Evolutionary conservation across 2,797 vertebrate genomes (phyloP), one percentile per base, ranked within the genome.

Genomic region (Arctocebus calabarensis): DNA sequence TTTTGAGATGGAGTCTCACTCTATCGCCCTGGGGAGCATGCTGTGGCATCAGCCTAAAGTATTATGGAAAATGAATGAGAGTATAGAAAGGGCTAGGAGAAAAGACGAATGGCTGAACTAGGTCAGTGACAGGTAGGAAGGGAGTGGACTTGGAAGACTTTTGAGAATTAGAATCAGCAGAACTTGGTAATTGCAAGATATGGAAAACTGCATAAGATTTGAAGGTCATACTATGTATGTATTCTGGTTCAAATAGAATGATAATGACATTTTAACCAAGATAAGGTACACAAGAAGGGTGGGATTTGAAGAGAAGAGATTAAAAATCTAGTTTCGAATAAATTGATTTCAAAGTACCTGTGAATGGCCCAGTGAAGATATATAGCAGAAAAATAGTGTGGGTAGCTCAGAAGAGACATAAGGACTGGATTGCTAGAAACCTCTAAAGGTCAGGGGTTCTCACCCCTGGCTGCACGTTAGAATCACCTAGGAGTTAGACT

Each of bases 211-310:
- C 71, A 37, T 88, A 83, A 89, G 29, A 84, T 59, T 68, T 93
- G 3, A 71, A 37, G n/a, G 77, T 81, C 4, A 32, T 2, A 84
- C 27, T 9, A n/a, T 23, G 75, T 90, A n/a, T 20, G 71, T 88
- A 92, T 90, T 66, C 32, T 88, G 73, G 25, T 27, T 81, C 34
- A 59, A 95, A 94, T 25, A 90, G n/a, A 92, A 95, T 52, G 27
- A 55, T 37, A n/a, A 77, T 45, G n/a, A 11, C 48, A 40, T 84
- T 87, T 93, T 84, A 94, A 84, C 25, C 29, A 95, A 94, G 37
- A 81, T 45, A 71, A 0, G 29, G 20, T 17, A 93, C n/a, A 77
- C 3, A 88, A 82, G 32, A 92, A 91, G 20, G 48, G 66, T 75
- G 2, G 48, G 14, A 92, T 71, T 87, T 84, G 61, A 75, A 95